These are phyloP conservation scores for Xylocampa areola DNA, from an alignment of 2,888 invertebrate species.

Conservation along the genomic window DNA sequence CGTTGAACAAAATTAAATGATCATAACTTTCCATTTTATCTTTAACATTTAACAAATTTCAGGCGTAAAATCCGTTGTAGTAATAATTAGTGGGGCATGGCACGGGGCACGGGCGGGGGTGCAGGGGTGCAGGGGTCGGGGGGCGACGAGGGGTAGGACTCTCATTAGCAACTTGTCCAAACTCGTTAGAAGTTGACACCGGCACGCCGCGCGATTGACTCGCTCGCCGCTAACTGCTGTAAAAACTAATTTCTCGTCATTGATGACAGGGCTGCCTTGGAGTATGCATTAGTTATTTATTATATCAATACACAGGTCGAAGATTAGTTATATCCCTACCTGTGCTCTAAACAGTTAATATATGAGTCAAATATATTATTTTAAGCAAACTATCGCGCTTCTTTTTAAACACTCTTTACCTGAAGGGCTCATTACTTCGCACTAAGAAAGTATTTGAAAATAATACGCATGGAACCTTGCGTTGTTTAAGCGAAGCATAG, in stretches of 20 bases:
- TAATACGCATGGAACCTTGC: no score
- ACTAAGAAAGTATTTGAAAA: no score
- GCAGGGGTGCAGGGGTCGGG: not conserved
- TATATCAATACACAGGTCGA: not conserved
- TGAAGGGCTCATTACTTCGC: no score
- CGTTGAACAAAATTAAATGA: conserved; percentile 55
- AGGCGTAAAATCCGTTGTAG: conserved; percentile 41
- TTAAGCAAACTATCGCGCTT: no score
- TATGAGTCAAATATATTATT: no score
- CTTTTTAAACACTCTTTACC: no score
- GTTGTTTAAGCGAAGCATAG: no score
- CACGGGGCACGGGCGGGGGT: conserved; percentile 27
- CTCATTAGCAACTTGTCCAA: conserved; percentile 87
- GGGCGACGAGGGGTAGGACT: conserved; percentile 60
- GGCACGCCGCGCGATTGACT: conserved; percentile 67
- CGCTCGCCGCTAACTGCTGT: conserved; percentile 64
- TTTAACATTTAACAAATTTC: conserved; percentile 45
- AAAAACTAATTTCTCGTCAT: conserved; percentile 67
- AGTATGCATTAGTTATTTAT: conserved; percentile 8
- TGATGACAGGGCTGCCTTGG: conserved; percentile 42
- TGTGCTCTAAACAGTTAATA: no score
- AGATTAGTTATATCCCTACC: no score
- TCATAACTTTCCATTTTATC: conserved; percentile 54
- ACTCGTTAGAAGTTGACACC: conserved; percentile 83
- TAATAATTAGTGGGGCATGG: conserved; percentile 58